Percentiles rank a stretch among this genome's conserved stretches.
phyloP scores from a whole-genome alignment of 53 echinoderm and acorn worm species.

The Paelopatides confundens region DNA sequence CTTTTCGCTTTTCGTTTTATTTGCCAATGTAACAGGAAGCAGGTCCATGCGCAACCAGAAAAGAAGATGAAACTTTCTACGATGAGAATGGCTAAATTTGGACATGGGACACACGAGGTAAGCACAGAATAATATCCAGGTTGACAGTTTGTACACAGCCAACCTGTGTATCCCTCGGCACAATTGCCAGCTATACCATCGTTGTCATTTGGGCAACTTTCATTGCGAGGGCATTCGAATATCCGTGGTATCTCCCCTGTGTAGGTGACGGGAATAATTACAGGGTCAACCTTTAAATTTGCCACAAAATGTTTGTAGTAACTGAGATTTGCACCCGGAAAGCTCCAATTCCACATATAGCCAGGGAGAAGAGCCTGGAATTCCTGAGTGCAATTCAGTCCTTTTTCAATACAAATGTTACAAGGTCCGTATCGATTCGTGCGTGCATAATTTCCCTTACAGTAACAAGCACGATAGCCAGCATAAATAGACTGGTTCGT shows the following conservation, averaged over 20 bases:
- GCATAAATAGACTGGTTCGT: constrained; percentile 5
- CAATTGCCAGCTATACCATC: constrained; percentile 4
- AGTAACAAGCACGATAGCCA: constrained; percentile 26
- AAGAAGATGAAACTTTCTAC: neutral
- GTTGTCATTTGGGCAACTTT: neutral
- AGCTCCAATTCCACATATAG: neutral
- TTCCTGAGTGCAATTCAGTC: neutral
- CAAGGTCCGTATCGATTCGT: neutral
- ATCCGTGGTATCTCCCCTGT: neutral
- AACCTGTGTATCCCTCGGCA: constrained; percentile 2
- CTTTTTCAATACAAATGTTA: neutral
- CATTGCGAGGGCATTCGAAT: neutral
- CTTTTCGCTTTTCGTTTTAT: neutral
- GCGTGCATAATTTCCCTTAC: neutral
- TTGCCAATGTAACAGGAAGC: constrained; percentile 7
- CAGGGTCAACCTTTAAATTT: neutral
- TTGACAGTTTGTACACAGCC: constrained; percentile 11
- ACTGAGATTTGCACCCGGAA: neutral
- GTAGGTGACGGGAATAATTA: neutral
- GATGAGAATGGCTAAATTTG: neutral
- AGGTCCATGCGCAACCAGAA: neutral
- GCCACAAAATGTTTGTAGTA: constrained; percentile 5
- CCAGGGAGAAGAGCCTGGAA: neutral
- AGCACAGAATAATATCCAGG: neutral
- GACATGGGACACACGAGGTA: constrained; percentile 2